Percentiles rank a stretch among this genome's conserved stretches.
phyloP scores from a whole-genome alignment of 2,888 invertebrate species.

The Ephialtes manifestator region DNA sequence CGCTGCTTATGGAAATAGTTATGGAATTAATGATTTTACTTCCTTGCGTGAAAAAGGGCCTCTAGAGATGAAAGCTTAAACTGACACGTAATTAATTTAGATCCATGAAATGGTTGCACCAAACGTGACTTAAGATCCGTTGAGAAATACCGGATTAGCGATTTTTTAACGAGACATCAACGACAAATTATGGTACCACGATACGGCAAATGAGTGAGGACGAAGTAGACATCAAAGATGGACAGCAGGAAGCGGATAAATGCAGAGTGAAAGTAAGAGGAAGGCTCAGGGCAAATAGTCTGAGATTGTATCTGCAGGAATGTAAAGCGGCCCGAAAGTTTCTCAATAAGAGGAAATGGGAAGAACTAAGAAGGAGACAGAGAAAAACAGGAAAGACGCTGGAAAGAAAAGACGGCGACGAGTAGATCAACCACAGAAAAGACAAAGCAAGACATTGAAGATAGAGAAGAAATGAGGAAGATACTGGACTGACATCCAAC shows the following conservation, averaged over 20 bases:
- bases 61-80: not conserved
- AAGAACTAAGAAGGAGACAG: not conserved
- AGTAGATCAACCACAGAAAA: slow-evolving; percentile 1
- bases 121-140: not conserved
- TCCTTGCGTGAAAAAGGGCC: not conserved
- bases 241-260: not conserved
- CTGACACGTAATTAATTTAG: not conserved
- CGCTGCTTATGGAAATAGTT: not conserved
- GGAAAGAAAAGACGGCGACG: not conserved
- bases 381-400: too few relatives aligned
- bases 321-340: slow-evolving; percentile 9
- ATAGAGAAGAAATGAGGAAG: not conserved
- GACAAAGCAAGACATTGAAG: not conserved
- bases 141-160: not conserved
- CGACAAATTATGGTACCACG: not conserved
- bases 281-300: slow-evolving; percentile 14
- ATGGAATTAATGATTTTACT: not conserved
- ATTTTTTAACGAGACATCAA: slow-evolving; percentile 4
- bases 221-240: not conserved
- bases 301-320: slow-evolving; percentile 7
- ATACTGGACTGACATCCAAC: not conserved
- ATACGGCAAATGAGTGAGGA: not conserved
- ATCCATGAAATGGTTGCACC: not conserved
- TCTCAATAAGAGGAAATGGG: slow-evolving; percentile 14
- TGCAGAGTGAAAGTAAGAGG: slow-evolving; percentile 3